These are phyloP conservation scores for Triops cancriformis DNA, from an alignment of 1,140 invertebrate species.

Conservation along the genomic window DNA sequence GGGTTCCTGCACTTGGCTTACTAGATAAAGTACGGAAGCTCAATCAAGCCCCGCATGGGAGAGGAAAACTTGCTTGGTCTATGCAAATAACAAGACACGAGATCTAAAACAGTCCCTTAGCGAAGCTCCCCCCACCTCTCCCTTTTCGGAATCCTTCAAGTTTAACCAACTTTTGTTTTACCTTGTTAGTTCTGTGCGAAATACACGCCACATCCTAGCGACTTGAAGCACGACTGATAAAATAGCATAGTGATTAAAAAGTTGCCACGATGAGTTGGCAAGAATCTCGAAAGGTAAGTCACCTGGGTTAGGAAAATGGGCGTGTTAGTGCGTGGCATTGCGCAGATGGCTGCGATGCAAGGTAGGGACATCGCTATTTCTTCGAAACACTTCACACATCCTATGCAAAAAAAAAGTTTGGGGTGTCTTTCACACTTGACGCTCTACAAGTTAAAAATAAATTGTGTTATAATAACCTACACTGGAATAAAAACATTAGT, in stretches of 20 bases:
- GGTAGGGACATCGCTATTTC: background rate
- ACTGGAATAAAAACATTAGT: no score
- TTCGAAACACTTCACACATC: background rate
- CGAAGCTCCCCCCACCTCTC: background rate
- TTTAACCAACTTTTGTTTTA: background rate
- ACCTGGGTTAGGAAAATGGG: constrained; percentile 2
- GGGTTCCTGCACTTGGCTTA: background rate
- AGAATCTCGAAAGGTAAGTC: constrained; percentile 3
- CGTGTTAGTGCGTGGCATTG: background rate
- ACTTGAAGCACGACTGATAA: no score
- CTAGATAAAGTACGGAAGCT: constrained; percentile 7
- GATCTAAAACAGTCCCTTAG: background rate
- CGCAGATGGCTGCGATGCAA: background rate
- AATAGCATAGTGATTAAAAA: background rate
- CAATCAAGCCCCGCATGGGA: background rate
- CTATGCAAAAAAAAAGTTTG: background rate
- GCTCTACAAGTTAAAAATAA: no score
- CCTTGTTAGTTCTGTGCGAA: background rate
- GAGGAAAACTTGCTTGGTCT: background rate
- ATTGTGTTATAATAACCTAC: no score
- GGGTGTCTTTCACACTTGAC: no score
- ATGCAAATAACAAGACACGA: background rate
- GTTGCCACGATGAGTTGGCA: background rate
- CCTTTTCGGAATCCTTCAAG: background rate
- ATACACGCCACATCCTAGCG: background rate